These are phyloP conservation scores for Isotomurus palustris DNA, from an alignment of 2,888 invertebrate genomes.

Conservation along the genomic window DNA sequence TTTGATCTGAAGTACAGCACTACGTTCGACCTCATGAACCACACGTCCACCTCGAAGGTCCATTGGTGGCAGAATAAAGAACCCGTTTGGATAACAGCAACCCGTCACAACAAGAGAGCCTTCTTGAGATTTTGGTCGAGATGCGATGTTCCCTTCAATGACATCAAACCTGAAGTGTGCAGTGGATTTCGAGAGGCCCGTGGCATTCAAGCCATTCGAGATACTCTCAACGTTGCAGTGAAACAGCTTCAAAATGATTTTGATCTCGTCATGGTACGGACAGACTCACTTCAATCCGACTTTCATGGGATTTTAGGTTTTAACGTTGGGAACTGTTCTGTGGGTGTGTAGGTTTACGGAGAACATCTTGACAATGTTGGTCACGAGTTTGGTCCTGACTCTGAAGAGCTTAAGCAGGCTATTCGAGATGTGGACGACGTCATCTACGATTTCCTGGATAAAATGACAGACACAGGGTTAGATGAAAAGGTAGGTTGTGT, in stretches of 20 bases:
- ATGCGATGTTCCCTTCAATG: slow-evolving; percentile 47
- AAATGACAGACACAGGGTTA: slow-evolving; percentile 46
- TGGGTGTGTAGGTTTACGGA: slow-evolving; percentile 46
- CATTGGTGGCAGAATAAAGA: slow-evolving; percentile 48
- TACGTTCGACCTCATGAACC: slow-evolving; percentile 37
- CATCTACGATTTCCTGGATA: slow-evolving; percentile 47
- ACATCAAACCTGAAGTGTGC: slow-evolving; percentile 43
- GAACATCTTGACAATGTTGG: slow-evolving; percentile 48
- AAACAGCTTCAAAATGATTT: slow-evolving; percentile 44
- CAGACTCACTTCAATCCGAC: not conserved
- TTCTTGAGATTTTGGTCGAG: slow-evolving; percentile 45
- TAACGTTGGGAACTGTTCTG: too few species aligned
- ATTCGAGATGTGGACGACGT: slow-evolving; percentile 48
- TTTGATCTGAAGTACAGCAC: slow-evolving; percentile 47
- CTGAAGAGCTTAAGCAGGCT: slow-evolving; percentile 46
- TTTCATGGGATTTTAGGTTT: too few species aligned
- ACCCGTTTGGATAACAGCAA: slow-evolving; percentile 49
- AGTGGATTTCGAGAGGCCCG: slow-evolving; percentile 35
- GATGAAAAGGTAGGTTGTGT: slow-evolving; percentile 43
- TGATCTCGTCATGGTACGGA: slow-evolving; percentile 47
- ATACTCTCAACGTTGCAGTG: slow-evolving; percentile 44
- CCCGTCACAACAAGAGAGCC: slow-evolving; percentile 45
- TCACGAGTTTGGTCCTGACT: slow-evolving; percentile 49
- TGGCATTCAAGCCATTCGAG: slow-evolving; percentile 38
- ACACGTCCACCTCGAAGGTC: slow-evolving; percentile 34